Conservation (phyloP, 2,888 invertebrate species). For the Clostera curtula region DNA sequence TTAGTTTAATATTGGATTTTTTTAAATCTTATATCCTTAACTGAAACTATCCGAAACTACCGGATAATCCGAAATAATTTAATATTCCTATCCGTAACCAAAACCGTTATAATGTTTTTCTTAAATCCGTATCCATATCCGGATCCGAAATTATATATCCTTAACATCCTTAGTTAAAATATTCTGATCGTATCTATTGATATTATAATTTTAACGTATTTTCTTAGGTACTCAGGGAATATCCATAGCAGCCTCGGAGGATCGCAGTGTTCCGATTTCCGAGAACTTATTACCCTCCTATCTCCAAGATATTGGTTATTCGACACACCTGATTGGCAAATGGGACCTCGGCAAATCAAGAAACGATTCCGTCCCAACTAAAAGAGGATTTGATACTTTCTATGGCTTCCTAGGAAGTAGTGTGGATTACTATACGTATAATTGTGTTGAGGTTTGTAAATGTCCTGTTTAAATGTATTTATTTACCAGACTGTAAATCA, state of each 20-base stretch:
- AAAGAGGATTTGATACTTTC: slow-evolving; percentile 85
- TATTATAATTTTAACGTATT: too few relatives aligned
- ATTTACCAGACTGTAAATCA: slow-evolving; percentile 3
- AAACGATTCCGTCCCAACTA: slow-evolving; percentile 79
- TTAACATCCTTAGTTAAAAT: too few relatives aligned
- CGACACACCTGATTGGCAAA: slow-evolving; percentile 87
- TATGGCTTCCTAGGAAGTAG: slow-evolving; percentile 87
- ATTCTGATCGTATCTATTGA: too few relatives aligned
- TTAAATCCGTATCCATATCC: too few relatives aligned
- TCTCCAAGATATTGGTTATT: slow-evolving; percentile 82
- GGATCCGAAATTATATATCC: too few relatives aligned
- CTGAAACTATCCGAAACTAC: too few relatives aligned
- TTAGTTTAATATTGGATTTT: too few relatives aligned
- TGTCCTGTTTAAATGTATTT: slow-evolving; percentile 2
- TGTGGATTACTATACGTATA: slow-evolving; percentile 82
- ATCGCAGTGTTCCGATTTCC: slow-evolving; percentile 80
- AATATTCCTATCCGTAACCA: too few relatives aligned
- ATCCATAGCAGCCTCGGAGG: slow-evolving; percentile 67
- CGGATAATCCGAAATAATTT: too few relatives aligned
- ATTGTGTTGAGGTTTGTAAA: slow-evolving; percentile 56
- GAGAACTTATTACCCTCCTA: slow-evolving; percentile 82
- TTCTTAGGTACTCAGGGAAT: slow-evolving; percentile 31
- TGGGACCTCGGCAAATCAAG: slow-evolving; percentile 89
- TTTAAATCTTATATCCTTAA: too few relatives aligned
- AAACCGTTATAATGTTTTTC: too few relatives aligned